Evolutionary conservation across 2,797 vertebrate genomes (phyloP), one percentile per base, ranked within the genome.

Genomic region (Smutsia temminckii): DNA sequence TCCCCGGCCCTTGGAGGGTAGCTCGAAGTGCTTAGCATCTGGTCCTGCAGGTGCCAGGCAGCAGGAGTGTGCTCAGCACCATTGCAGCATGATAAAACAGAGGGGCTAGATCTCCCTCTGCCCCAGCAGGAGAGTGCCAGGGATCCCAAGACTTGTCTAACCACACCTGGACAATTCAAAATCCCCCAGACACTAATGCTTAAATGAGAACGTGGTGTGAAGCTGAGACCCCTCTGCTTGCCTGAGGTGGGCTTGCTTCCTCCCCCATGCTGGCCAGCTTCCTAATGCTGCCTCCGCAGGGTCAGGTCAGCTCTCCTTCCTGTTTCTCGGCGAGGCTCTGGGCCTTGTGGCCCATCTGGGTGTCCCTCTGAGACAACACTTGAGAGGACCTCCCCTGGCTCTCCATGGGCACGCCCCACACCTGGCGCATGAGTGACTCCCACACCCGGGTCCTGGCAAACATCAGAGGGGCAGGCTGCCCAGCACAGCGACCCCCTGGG

Each of bases 321-420:
- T 57, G 40, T 2, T 46, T 37, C 72, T 32, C 7, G 6, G 32
- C 18, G 40, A 57, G 32, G 18, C 51, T 29, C 20, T 6, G 72
- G 32, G 51, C 2, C 0, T 34, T 1, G 5, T 7, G 57, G 8
- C 51, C 57, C 11, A 7, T 11, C 59, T 27, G 51, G 25, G 51
- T 16, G 0, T 11, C n/a, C 75, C 27, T 59, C n/a, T 10, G 27
- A 49, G 69, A 12, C 27, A 49, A 40, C 53, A 49, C 84, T 16
- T 40, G 66, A 37, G 40, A 57, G 1, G 46, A 23, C 29, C 34
- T 32, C 3, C 1, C 5, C 0, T 37, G 51, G 51, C 29, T 49
- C 18, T n/a, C 14, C 68, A 2, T 8, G 37, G 3, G 18, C 32
- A 10, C 0, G 13, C 0, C 12, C 29, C 21, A 0, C 29, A 4